A percentile compares a stretch with the other conserved stretches of the same genome.
These are phyloP conservation scores for Rhyacophila brunnea DNA, from an alignment of 1,140 invertebrate genomes.

Conservation along the genomic window DNA sequence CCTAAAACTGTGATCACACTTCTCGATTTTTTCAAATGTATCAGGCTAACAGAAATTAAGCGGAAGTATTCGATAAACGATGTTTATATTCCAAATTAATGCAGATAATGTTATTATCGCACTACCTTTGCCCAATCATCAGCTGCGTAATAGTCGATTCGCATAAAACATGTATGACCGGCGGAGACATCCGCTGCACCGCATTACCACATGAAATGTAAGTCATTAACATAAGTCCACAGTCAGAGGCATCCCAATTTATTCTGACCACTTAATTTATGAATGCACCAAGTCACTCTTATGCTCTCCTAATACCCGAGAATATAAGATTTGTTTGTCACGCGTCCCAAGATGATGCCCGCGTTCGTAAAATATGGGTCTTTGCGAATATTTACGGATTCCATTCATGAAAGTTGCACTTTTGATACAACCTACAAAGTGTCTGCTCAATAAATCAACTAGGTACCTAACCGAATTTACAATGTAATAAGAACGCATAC, in stretches of 20 bases:
- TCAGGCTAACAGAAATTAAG: not conserved
- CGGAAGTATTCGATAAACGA: not conserved
- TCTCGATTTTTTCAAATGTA: too few relatives aligned
- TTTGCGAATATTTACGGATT: too few relatives aligned
- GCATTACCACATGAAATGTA: slow-evolving; percentile 9
- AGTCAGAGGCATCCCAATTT: slow-evolving; percentile 14
- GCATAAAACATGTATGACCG: not conserved
- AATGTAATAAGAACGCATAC: too few relatives aligned
- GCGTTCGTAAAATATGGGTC: too few relatives aligned
- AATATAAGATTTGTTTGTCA: not conserved
- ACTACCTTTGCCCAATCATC: not conserved
- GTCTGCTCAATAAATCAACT: too few relatives aligned
- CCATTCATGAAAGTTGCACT: too few relatives aligned
- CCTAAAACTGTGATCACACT: too few relatives aligned
- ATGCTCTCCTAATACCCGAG: not conserved
- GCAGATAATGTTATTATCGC: not conserved
- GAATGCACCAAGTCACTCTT: not conserved
- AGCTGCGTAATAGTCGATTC: slow-evolving; percentile 4
- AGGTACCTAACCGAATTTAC: too few relatives aligned
- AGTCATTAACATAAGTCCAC: slow-evolving; percentile 24
- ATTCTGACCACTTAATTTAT: slow-evolving; percentile 28
- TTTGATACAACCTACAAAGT: too few relatives aligned
- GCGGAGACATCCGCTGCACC: slow-evolving; percentile 1
- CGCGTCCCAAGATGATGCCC: not conserved
- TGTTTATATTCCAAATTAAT: not conserved